Base-by-base conservation (phyloP, 2,113 vertebrate genomes). In the Dendropsophus ebraccatus region DNA sequence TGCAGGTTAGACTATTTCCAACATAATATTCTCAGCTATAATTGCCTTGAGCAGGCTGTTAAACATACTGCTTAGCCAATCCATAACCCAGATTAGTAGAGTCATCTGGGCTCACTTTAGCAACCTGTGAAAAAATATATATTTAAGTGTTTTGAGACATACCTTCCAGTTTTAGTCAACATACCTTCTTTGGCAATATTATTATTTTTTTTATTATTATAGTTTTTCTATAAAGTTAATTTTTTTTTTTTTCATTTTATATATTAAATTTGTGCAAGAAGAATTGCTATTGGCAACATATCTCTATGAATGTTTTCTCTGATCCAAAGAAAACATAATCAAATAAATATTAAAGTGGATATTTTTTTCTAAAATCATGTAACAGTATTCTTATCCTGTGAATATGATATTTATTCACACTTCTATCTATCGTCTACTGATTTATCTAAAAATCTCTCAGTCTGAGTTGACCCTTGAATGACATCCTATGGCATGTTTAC, bases 251-350 rank as follows among this genome's bases (percentile, higher is more conserved):
- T 79, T 58, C 52, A 79, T 79, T 56, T 79, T 58, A 37, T 79
- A 79, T 79, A 41, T 58, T 79, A 79, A 17, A 79, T 37, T 79
- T 79, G 25, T 58, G 56, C 52, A n/a, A 79, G 32, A 54, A 32
- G 58, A 79, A 58, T 28, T 79, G 76, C 76, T 79, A 58, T 79
- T 79, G 76, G 76, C 76, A 78, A 78, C 50, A 78, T 56, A 56
- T 78, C 16, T 37, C 76, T 37, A 52, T 79, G 58, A 79, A 79
- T 58, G 50, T 79, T 30, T 25, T 79, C 52, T 58, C 50, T 79
- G 50, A 58, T 37, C 76, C 76, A 79, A 77, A 56, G 76, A 79
- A 52, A 56, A 79, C 52, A 56, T 35, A 79, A 79, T 56, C 30
- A 56, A 41, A 79, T 56, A 30, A 56, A 58, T 58, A 58, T 79